These are phyloP conservation scores for Rhinichthys klamathensis DNA, from an alignment of 2,113 vertebrate genomes.

Conservation along the genomic window DNA sequence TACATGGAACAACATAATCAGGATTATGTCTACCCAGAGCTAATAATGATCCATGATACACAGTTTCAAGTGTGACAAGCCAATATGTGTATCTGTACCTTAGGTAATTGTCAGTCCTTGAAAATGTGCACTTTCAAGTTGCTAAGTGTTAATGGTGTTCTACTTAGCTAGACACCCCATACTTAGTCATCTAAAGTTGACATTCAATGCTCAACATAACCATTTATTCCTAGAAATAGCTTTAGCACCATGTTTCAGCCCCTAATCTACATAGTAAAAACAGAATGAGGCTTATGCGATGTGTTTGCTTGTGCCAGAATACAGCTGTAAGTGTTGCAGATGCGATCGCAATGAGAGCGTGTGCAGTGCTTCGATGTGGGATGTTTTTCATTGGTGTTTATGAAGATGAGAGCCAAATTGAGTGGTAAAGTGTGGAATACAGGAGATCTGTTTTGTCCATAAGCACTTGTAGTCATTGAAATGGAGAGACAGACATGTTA, in stretches of 20 bases:
- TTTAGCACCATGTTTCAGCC: not conserved
- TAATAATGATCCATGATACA: not conserved
- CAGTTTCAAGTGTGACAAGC: not conserved
- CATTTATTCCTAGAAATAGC: not conserved
- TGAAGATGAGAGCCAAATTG: slow-evolving; percentile 14
- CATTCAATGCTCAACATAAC: not conserved
- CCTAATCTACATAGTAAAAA: not conserved
- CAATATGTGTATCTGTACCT: slow-evolving; percentile 19
- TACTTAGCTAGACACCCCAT: not conserved
- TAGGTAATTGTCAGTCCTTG: slow-evolving; percentile 4
- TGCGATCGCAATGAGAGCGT: not conserved
- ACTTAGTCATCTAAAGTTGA: slow-evolving; percentile 1
- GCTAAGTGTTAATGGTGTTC: slow-evolving; percentile 8
- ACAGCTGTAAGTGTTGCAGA: slow-evolving; percentile 22
- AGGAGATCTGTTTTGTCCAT: slow-evolving; percentile 12
- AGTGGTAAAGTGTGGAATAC: not conserved
- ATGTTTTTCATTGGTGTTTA: slow-evolving; percentile 13
- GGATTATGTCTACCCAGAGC: not conserved
- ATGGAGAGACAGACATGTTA: slow-evolving; percentile 35
- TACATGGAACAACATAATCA: not conserved
- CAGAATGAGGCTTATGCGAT: not conserved
- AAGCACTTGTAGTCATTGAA: slow-evolving; percentile 32
- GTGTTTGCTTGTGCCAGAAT: slow-evolving; percentile 6
- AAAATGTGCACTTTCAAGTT: not conserved
- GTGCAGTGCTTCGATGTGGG: slow-evolving; percentile 8